Evolutionary conservation across 2,888 invertebrate species (phyloP).

Genomic region (Cephus rjabovi): DNA sequence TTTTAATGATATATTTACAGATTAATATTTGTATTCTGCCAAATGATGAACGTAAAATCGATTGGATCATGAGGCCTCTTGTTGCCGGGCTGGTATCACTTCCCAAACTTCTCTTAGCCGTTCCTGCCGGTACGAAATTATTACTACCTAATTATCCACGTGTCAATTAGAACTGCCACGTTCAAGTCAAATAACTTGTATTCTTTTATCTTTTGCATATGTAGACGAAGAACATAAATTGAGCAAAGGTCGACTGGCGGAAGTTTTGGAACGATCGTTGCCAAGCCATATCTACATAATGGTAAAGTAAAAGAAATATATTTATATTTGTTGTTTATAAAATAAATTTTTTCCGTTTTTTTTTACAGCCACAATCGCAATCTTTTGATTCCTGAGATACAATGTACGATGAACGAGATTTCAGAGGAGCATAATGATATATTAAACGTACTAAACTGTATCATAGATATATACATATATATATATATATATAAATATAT

Average conservation of each 20-base stretch:
- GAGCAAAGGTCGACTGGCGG: constrained; percentile 68
- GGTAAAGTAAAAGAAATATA: constrained; percentile 61
- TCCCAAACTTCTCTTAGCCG: constrained; percentile 69
- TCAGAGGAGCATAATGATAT: background rate
- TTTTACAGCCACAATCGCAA: constrained; percentile 57
- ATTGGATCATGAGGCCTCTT: constrained; percentile 84
- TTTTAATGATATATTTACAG: constrained; percentile 41
- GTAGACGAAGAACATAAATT: constrained; percentile 64
- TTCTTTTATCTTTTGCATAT: constrained; percentile 19
- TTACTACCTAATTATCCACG: constrained; percentile 50
- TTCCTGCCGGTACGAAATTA: constrained; percentile 56
- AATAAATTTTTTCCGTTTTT: constrained; percentile 13
- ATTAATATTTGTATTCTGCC: constrained; percentile 69
- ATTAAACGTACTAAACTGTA: background rate
- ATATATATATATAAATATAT: constrained; percentile 1
- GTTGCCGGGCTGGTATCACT: constrained; percentile 72
- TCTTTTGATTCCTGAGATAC: constrained; percentile 31
- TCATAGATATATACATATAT: constrained; percentile 3
- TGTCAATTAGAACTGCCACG: constrained; percentile 69
- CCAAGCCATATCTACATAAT: constrained; percentile 77
- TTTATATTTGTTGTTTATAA: background rate
- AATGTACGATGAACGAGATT: background rate
- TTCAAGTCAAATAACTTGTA: constrained; percentile 68
- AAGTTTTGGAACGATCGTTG: constrained; percentile 72
- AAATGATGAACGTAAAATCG: constrained; percentile 71